These are phyloP conservation scores for Lutraria rhynchaena DNA, from an alignment of 1,140 invertebrate genomes.

Conservation along the genomic window DNA sequence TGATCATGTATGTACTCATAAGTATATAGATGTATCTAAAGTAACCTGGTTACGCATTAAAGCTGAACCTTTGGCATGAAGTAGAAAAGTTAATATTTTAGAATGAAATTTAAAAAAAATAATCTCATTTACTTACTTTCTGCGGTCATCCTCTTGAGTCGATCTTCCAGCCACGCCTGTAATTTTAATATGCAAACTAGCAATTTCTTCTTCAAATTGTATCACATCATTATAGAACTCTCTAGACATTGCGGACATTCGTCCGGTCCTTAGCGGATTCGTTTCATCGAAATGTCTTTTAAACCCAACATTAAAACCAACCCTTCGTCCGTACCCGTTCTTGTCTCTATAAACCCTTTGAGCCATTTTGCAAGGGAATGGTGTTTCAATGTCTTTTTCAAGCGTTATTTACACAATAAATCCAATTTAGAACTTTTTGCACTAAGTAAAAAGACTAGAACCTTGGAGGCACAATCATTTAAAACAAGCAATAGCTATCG, in stretches of 20 bases:
- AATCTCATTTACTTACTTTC: constrained; percentile 31
- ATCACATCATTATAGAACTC: constrained; percentile 51
- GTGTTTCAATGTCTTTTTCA: not conserved
- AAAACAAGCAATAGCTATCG: too few relatives aligned
- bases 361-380: not conserved
- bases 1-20: too few relatives aligned
- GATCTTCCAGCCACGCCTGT: constrained; percentile 29
- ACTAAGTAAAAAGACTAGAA: too few relatives aligned
- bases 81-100: too few relatives aligned
- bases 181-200: constrained; percentile 30
- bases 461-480: too few relatives aligned
- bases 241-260: constrained; percentile 20
- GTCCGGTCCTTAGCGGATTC: not conserved
- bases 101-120: too few relatives aligned
- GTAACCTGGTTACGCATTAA: too few relatives aligned
- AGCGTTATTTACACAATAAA: too few relatives aligned
- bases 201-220: constrained; percentile 47
- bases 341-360: not conserved
- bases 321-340: not conserved
- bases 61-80: too few relatives aligned
- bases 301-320: constrained; percentile 20
- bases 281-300: not conserved
- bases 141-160: constrained; percentile 21
- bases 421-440: too few relatives aligned
- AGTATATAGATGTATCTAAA: too few relatives aligned